These are phyloP conservation scores for Cotesia vestalis DNA, from an alignment of 1,140 invertebrate genomes.

Conservation along the genomic window DNA sequence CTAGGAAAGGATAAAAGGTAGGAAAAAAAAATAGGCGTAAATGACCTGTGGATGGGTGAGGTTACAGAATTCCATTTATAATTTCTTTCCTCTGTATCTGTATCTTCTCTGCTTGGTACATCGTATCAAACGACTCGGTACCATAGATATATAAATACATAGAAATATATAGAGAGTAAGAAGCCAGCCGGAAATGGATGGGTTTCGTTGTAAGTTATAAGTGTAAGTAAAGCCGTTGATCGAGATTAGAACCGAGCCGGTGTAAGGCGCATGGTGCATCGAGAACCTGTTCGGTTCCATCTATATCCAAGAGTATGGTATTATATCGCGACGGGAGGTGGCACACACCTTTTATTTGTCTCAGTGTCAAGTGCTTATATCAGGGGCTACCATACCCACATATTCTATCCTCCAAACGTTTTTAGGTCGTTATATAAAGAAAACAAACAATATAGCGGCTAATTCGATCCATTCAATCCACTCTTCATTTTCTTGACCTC, in stretches of 20 bases:
- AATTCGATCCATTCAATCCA: too few relatives aligned
- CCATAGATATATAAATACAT: neutral
- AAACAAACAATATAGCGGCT: too few relatives aligned
- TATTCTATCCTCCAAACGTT: neutral
- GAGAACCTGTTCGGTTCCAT: slow-evolving; percentile 12
- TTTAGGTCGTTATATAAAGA: neutral
- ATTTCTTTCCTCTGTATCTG: neutral
- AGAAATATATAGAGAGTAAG: neutral
- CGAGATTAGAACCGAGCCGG: slow-evolving; percentile 18
- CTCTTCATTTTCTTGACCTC: too few relatives aligned
- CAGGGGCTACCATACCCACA: neutral
- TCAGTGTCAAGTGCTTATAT: neutral
- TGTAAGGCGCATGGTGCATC: neutral
- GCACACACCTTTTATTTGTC: neutral
- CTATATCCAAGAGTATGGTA: too few relatives aligned
- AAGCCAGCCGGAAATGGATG: slow-evolving; percentile 16
- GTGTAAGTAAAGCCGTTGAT: slow-evolving; percentile 8
- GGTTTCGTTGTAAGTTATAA: neutral
- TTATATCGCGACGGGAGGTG: too few relatives aligned
- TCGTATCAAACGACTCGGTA: neutral
- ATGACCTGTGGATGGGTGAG: slow-evolving; percentile 3
- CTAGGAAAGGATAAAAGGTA: too few relatives aligned
- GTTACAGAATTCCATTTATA: neutral
- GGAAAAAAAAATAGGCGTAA: neutral
- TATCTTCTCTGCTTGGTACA: too few relatives aligned